A percentile compares a stretch with the other conserved stretches of the same genome.
Conservation (phyloP, 2,888 invertebrate genomes). For the Temnothorax unifasciatus region DNA sequence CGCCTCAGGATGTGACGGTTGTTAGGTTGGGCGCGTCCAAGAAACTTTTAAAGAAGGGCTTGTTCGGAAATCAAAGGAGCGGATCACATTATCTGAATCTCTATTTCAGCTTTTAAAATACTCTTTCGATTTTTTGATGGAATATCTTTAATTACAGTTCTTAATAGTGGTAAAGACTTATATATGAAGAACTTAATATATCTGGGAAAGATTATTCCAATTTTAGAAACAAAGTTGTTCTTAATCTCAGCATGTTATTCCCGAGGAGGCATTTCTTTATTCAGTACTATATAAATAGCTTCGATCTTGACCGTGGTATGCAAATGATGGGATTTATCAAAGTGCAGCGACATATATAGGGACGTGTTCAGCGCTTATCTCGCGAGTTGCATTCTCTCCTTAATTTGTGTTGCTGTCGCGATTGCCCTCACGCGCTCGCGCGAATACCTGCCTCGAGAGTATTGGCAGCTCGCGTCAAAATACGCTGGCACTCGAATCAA, state of each 20-base stretch:
- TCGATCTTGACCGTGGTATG: constrained; percentile 11
- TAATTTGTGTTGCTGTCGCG: constrained; percentile 35
- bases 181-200: not conserved
- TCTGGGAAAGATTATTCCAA: not conserved
- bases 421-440: not conserved
- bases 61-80: constrained; percentile 23
- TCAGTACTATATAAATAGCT: not conserved
- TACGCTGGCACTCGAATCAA: constrained; percentile 50
- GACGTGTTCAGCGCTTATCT: constrained; percentile 18
- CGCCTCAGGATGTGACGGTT: constrained; percentile 27
- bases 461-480: constrained; percentile 27
- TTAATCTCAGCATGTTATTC: not conserved
- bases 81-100: not conserved
- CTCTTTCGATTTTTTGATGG: not conserved
- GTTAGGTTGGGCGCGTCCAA: constrained; percentile 11
- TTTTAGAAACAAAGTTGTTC: not conserved
- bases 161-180: not conserved
- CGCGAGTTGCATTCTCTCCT: constrained; percentile 24
- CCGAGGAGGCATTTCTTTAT: not conserved
- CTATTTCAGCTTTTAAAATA: not conserved
- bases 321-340: constrained; percentile 33
- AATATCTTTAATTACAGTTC: not conserved
- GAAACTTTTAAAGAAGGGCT: constrained; percentile 39
- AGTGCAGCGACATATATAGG: constrained; percentile 23
- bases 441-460: constrained; percentile 21